Evolutionary conservation across 2,113 vertebrate species (phyloP), one percentile per base, ranked within the genome.

Genomic region (Tichodroma muraria): DNA sequence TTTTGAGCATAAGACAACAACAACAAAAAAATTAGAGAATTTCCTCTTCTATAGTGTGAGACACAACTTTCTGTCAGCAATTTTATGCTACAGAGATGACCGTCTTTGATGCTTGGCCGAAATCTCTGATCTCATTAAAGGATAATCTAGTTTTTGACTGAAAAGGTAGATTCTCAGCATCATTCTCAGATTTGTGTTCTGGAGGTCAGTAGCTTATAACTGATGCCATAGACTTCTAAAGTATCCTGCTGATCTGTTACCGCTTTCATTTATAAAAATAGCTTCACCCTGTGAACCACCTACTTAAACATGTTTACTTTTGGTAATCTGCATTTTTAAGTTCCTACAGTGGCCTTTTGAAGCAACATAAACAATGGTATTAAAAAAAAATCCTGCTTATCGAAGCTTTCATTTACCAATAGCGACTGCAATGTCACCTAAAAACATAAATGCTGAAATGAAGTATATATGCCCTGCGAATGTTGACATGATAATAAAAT

Each of bases 401-500:
- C 0, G 0, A 37, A 90, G 60, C 40, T 90, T 85, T 90, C 56
- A 80, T 91, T 85, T 83, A 47, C 71, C 60, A 79, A 16, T 44
- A 85, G 80, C 45, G 72, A 91, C 63, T 85, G 70, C 85, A 73
- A 45, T 60, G 94, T 81, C 90, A 84, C 89, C 88, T 93, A 93
- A 89, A 90, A 63, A 66, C 2, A 5, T 44, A 89, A 81, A 16
- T 78, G 56, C 81, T 92, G 77, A 90, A 97, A 96, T 88, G 85
- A 96, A 96, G 71, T 52, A 81, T 78, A 31, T 63, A 84, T 71
- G 76, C 52, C 88, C 54, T 95, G 94, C 82, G 96, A 94, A 37
- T 93, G 96, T 93, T 97, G 96, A 97, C 94, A 96, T 93, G 93
- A 97, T 97, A 96, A 97, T 95, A 97, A 98, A 98, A 96, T 97